Evolutionary conservation across 1,140 invertebrate genomes (phyloP).

Genomic region (Globodera ellingtonae): DNA sequence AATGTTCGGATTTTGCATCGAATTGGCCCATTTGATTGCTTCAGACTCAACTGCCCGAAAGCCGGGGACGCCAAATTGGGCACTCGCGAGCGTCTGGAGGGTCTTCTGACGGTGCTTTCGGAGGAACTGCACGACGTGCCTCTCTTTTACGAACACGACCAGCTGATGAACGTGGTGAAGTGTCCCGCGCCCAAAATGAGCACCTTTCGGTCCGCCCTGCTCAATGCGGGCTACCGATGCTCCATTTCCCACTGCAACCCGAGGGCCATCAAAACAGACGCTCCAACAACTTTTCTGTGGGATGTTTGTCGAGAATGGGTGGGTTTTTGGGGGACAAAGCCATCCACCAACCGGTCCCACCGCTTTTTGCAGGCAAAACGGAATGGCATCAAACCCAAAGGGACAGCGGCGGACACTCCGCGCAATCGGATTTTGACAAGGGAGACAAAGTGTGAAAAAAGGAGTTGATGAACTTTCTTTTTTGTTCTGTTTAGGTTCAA

Average conservation of each 20-base stretch:
- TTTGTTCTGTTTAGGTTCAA: too few species aligned
- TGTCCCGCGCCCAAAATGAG: slow-evolving; percentile 43
- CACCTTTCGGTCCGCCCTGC: slow-evolving; percentile 78
- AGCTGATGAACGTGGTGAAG: slow-evolving; percentile 52
- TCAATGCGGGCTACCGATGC: slow-evolving; percentile 88
- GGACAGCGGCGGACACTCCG: slow-evolving; percentile 3
- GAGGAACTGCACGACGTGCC: slow-evolving; percentile 81
- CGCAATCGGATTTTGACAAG: slow-evolving; percentile 37
- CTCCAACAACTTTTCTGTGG: slow-evolving; percentile 84
- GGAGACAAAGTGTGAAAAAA: slow-evolving; percentile 24
- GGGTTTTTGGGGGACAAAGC: not conserved
- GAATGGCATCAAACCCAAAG: not conserved
- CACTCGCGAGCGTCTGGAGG: slow-evolving; percentile 77
- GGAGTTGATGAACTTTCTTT: too few species aligned
- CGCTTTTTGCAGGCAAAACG: not conserved
- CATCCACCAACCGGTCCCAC: not conserved
- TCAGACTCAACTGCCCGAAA: slow-evolving; percentile 66
- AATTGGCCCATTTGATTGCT: not conserved
- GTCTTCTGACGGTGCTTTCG: slow-evolving; percentile 69
- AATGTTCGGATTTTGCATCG: slow-evolving; percentile 26
- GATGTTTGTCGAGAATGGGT: slow-evolving; percentile 64
- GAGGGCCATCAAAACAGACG: slow-evolving; percentile 89
- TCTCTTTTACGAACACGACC: slow-evolving; percentile 77
- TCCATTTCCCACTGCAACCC: slow-evolving; percentile 86
- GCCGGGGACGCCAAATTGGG: slow-evolving; percentile 45